Evolutionary conservation across 2,888 invertebrate species (phyloP).

Genomic region (Druceiella hillmani): DNA sequence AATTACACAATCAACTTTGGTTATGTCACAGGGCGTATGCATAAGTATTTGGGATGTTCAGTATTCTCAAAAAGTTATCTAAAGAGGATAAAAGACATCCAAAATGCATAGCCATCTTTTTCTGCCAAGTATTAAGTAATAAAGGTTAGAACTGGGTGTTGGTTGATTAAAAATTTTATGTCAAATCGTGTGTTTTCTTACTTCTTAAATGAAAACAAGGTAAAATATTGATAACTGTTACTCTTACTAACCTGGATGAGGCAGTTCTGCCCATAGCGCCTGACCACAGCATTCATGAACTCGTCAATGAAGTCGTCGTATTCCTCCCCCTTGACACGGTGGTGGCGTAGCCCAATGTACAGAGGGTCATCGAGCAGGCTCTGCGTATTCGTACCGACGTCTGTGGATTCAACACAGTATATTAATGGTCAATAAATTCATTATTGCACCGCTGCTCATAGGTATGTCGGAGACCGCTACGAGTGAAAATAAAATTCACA

Average conservation of each 20-base stretch:
- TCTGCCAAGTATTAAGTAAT: too few species aligned
- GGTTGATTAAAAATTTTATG: slow-evolving; percentile 3
- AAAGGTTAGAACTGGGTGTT: background rate
- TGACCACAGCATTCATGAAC: slow-evolving; percentile 90
- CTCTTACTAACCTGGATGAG: slow-evolving; percentile 69
- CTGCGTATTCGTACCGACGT: slow-evolving; percentile 91
- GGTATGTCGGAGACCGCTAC: too few species aligned
- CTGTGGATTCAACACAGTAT: too few species aligned
- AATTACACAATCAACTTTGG: background rate
- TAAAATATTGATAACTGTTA: slow-evolving; percentile 4
- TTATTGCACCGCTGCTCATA: too few species aligned
- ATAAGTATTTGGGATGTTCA: too few species aligned
- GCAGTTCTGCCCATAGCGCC: slow-evolving; percentile 78
- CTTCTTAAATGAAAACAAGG: background rate
- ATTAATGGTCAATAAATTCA: background rate
- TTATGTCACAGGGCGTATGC: too few species aligned
- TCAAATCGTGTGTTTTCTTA: slow-evolving; percentile 7
- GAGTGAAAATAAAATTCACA: too few species aligned
- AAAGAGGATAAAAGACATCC: too few species aligned
- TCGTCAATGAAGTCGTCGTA: slow-evolving; percentile 96
- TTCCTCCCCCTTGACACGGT: slow-evolving; percentile 71
- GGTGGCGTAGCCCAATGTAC: slow-evolving; percentile 89
- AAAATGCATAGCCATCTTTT: too few species aligned
- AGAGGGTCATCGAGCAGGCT: slow-evolving; percentile 84
- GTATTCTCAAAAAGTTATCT: too few species aligned